Base-by-base conservation (phyloP, 1,140 invertebrate genomes). In the Mycetomoellerius zeteki region DNA sequence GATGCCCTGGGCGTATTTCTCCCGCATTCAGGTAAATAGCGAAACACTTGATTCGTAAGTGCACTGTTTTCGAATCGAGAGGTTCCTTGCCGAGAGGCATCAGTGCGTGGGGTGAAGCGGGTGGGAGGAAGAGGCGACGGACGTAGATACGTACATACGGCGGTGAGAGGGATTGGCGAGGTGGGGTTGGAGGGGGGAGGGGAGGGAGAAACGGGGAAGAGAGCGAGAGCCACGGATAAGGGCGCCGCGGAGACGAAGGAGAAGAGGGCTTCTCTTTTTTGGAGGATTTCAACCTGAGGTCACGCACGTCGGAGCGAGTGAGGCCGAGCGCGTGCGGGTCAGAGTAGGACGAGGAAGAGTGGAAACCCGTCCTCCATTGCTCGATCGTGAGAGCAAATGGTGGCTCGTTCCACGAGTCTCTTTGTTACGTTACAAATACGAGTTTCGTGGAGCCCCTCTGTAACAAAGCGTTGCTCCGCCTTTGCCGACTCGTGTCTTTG, bases 311-410 rank as follows among this genome's bases (percentile, higher is more conserved):
- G 89, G 21, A 89, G 24, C 73, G 87, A 88, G 64, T 0, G 10
- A 43, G n/a, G 7, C 47, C 12, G 8, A 12, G 80, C 52, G 77
- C 58, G 72, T 58, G 75, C 62, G 85, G 43, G 58, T 84, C 64
- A 82, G 75, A 87, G 91, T 88, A 73, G 69, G 82, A 90, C 89
- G 85, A 65, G 88, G 87, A 43, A 69, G 65, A 89, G 86, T 91
- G 91, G 90, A 91, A 86, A 93, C 91, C 92, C 91, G 93, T 93
- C 94, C 94, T 94, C 94, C 93, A 95, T 95, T 95, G 91, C 92
- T 94, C 89, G 91, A 86, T 89, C 89, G 88, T 89, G 88, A 43
- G 37, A 94, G 94, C 94, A 94, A 94, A 94, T 93, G 93, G 93
- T 94, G 93, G 93, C 89, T 91, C 52, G 16, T 16, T 50, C 50